Evolutionary conservation across 2,797 vertebrate species (phyloP).

Genomic region (Anomalospiza imberbis): DNA sequence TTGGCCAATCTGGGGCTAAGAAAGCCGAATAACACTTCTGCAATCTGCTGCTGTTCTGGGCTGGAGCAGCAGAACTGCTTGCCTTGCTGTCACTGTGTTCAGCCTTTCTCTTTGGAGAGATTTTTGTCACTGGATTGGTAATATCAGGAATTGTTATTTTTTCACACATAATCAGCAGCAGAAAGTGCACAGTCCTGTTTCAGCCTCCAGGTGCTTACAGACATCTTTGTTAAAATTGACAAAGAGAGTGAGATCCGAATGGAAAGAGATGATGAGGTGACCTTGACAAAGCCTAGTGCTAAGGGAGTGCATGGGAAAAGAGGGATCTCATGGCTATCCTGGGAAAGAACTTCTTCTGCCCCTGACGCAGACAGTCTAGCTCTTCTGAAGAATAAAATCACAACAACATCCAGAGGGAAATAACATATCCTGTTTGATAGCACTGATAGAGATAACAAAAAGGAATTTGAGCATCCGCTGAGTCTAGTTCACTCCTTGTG

Average conservation of each 20-base stretch:
- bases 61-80: neutral
- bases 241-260: neutral
- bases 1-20: neutral
- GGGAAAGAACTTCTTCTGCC: neutral
- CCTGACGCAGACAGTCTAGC: neutral
- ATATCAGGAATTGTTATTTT: slow-evolving; percentile 31
- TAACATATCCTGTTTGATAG: neutral
- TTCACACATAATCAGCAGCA: slow-evolving; percentile 13
- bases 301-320: neutral
- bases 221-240: neutral
- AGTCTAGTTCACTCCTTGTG: neutral
- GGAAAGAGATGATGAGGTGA: neutral
- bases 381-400: neutral
- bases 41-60: neutral
- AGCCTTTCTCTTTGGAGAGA: neutral
- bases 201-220: neutral
- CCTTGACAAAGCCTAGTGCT: neutral
- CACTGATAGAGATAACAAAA: neutral
- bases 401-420: neutral
- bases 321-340: neutral
- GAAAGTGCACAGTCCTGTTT: neutral
- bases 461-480: neutral
- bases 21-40: neutral
- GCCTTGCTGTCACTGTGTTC: neutral
- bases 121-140: neutral